Evolutionary conservation across 2,888 invertebrate genomes (phyloP).

Genomic region (Eilema sororculum): DNA sequence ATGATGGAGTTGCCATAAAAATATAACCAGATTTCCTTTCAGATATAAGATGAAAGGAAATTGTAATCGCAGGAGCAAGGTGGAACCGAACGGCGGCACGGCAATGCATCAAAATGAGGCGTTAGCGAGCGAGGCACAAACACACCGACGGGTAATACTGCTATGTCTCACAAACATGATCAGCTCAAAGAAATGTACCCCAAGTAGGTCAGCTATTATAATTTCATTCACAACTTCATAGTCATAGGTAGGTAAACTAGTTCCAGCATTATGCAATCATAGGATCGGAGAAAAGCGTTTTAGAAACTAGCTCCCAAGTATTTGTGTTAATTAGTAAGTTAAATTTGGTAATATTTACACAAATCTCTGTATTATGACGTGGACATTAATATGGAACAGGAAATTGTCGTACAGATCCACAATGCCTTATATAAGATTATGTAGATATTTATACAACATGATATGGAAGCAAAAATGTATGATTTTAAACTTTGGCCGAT

Average conservation of each 20-base stretch:
- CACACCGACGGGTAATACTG: background rate
- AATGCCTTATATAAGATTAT: background rate
- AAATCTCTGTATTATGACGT: conserved; percentile 5
- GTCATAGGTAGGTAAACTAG: conserved; percentile 57
- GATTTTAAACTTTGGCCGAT: background rate
- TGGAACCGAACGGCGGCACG: conserved; percentile 11
- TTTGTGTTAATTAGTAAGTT: conserved; percentile 24
- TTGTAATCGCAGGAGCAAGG: conserved; percentile 11
- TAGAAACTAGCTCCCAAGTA: conserved; percentile 49
- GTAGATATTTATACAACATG: conserved; percentile 1
- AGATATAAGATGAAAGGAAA: background rate
- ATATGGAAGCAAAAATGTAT: background rate
- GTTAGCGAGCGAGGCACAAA: conserved; percentile 29
- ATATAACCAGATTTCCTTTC: background rate
- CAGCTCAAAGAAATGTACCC: conserved; percentile 40
- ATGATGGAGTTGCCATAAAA: background rate
- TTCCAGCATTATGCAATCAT: conserved; percentile 52
- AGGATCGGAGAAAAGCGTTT: conserved; percentile 53
- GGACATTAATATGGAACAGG: conserved; percentile 26
- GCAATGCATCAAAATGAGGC: conserved; percentile 35
- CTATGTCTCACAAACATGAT: conserved; percentile 39
- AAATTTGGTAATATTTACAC: conserved; percentile 30
- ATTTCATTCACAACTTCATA: conserved; percentile 57
- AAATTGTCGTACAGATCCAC: conserved; percentile 11
- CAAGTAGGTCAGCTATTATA: conserved; percentile 55